Conservation (phyloP, 2,888 invertebrate species). For the Nysson spinosus region DNA sequence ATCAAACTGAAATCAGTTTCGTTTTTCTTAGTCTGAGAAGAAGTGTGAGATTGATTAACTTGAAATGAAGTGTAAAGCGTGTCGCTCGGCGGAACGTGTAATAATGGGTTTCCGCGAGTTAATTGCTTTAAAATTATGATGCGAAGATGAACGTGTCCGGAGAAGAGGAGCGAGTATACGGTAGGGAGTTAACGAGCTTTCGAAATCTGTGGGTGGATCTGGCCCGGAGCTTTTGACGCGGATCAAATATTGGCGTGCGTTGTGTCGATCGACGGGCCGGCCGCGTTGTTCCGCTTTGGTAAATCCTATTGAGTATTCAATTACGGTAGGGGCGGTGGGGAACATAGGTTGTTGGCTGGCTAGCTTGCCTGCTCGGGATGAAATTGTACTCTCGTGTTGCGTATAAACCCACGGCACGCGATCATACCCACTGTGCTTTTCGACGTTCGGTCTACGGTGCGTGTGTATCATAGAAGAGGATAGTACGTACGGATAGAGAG, state of each 20-base stretch:
- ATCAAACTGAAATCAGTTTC: too few species aligned
- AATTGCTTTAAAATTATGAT: too few species aligned
- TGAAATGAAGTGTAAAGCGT: too few species aligned
- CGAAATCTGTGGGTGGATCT: slow-evolving; percentile 56
- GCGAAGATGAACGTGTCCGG: slow-evolving; percentile 26
- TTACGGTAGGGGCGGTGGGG: slow-evolving; percentile 48
- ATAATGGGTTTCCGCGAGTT: too few species aligned
- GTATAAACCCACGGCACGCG: slow-evolving; percentile 33
- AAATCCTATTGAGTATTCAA: slow-evolving; percentile 67
- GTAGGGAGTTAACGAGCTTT: slow-evolving; percentile 60
- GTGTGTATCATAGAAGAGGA: too few species aligned
- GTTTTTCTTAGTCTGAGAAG: too few species aligned
- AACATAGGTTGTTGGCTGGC: slow-evolving; percentile 39
- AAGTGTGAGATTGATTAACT: too few species aligned
- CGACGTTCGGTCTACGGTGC: slow-evolving; percentile 6
- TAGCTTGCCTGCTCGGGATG: slow-evolving; percentile 39
- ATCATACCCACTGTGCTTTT: slow-evolving; percentile 25
- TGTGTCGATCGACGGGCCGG: slow-evolving; percentile 54
- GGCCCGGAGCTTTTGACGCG: slow-evolving; percentile 60
- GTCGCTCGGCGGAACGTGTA: too few species aligned
- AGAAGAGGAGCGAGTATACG: slow-evolving; percentile 1
- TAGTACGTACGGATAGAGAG: too few species aligned
- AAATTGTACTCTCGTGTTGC: slow-evolving; percentile 52
- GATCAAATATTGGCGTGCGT: slow-evolving; percentile 66
- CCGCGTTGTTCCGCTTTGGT: slow-evolving; percentile 58